Percentiles rank a stretch among this genome's conserved stretches.
These are phyloP conservation scores for Progne subis DNA, from an alignment of 2,113 vertebrate species.

Conservation along the genomic window DNA sequence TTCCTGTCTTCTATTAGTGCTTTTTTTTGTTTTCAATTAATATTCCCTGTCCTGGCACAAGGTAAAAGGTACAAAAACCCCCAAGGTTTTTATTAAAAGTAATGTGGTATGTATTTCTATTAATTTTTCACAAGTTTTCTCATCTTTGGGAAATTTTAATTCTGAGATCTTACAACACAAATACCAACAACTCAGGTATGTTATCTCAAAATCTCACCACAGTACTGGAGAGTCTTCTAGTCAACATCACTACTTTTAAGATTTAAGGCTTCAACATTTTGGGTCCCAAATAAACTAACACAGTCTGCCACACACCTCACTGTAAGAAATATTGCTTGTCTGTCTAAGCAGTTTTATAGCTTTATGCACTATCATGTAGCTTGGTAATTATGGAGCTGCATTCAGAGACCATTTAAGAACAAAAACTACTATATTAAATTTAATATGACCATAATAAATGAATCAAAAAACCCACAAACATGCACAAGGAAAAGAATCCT, in stretches of 20 bases:
- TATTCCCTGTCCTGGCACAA: background rate
- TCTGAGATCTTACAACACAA: conserved; percentile 30
- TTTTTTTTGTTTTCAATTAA: background rate
- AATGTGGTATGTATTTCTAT: background rate
- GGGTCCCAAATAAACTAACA: conserved; percentile 75
- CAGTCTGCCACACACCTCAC: conserved; percentile 66
- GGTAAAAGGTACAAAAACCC: background rate
- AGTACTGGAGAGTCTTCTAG: conserved; percentile 32
- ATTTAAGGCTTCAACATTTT: conserved; percentile 72
- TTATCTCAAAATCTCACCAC: conserved; percentile 56
- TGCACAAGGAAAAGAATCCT: conserved; percentile 41
- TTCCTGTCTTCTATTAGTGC: background rate
- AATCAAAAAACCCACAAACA: conserved; percentile 65
- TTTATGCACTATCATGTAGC: conserved; percentile 67
- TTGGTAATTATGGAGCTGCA: conserved; percentile 70
- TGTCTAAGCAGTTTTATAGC: conserved; percentile 71
- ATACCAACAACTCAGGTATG: conserved; percentile 17
- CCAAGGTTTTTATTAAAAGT: background rate
- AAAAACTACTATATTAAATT: conserved; percentile 72
- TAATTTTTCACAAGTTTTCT: background rate
- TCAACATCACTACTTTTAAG: conserved; percentile 41
- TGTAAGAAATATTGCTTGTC: conserved; percentile 69
- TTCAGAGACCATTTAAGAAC: conserved; percentile 70
- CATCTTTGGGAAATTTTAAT: conserved; percentile 1
- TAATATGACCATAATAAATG: conserved; percentile 71